Conservation (phyloP, 2,113 vertebrate genomes). For the Colius striatus region DNA sequence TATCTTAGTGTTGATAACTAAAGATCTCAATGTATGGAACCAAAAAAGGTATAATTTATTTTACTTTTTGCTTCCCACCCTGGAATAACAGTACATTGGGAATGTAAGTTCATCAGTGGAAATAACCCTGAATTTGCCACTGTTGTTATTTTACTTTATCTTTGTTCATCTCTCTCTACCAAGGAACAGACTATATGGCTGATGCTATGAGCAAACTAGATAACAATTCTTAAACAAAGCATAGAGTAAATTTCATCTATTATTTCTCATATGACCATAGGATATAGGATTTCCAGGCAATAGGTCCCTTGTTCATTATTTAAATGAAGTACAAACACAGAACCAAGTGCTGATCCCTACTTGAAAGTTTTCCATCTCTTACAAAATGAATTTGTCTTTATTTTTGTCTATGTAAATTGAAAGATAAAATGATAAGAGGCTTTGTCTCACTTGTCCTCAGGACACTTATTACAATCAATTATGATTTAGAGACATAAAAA, state of each 20-base stretch:
- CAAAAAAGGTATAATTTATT: not conserved
- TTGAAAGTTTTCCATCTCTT: not conserved
- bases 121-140: not conserved
- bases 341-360: rapidly evolving
- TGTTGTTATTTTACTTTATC: conserved; percentile 19
- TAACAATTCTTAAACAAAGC: not conserved
- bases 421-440: not conserved
- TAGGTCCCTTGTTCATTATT: not conserved
- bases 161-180: not conserved
- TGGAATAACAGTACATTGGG: not conserved
- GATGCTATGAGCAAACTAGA: not conserved
- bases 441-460: not conserved
- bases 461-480: not conserved
- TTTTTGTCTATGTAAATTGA: not conserved
- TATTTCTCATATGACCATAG: not conserved
- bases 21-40: not conserved
- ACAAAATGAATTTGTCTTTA: not conserved
- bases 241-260: not conserved
- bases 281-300: not conserved
- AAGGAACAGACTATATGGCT: not conserved
- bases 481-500: not conserved
- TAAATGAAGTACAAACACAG: not conserved
- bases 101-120: not conserved
- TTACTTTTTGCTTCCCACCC: not conserved
- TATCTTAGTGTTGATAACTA: not conserved